Evolutionary conservation across 1,140 invertebrate genomes (phyloP).

Genomic region (Aphis gossypii): DNA sequence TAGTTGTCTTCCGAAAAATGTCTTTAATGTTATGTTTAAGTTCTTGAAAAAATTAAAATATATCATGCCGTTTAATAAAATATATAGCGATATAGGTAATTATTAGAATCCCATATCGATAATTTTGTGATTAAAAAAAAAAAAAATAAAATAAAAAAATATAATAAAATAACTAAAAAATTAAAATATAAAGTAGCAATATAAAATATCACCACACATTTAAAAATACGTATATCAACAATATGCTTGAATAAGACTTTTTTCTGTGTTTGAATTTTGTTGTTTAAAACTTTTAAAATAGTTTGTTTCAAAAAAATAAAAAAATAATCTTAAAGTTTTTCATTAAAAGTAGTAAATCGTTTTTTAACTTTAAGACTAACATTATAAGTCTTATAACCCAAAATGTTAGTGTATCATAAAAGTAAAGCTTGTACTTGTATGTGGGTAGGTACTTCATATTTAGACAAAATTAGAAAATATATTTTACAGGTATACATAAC

Average conservation of each 20-base stretch:
- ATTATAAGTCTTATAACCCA: constrained; percentile 10
- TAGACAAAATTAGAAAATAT: neutral
- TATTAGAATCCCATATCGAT: neutral
- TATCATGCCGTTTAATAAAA: neutral
- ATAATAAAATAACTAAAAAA: neutral
- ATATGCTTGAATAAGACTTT: neutral
- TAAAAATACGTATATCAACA: neutral
- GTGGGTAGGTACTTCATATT: neutral
- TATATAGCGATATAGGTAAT: no score
- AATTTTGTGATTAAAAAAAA: neutral
- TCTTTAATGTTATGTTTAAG: no score
- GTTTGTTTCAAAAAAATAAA: neutral
- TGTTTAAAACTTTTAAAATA: neutral
- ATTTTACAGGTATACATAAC: neutral
- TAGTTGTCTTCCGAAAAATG: no score
- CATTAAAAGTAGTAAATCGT: constrained; percentile 13
- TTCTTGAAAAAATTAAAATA: neutral
- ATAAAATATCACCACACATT: neutral
- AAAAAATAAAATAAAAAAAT: no score
- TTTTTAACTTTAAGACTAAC: neutral
- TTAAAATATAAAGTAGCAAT: neutral
- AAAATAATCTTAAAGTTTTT: neutral
- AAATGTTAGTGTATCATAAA: neutral
- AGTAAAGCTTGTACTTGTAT: neutral
- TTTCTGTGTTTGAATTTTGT: neutral